A percentile compares a stretch with the other conserved stretches of the same genome.
Conservation (phyloP, 2,113 vertebrate species). For the Leucosticte australis region DNA sequence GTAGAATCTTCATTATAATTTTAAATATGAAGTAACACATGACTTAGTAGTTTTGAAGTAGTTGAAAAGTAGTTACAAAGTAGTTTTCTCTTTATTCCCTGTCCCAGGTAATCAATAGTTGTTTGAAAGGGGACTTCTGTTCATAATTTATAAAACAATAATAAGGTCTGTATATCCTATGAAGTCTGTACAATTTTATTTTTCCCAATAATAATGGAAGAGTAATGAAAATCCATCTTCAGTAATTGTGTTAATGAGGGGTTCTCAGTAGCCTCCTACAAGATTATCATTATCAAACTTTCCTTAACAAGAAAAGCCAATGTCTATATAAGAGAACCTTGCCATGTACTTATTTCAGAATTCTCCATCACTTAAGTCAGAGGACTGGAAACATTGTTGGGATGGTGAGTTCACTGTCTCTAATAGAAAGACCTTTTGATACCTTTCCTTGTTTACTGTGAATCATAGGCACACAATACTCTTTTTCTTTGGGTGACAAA, state of each 20-base stretch:
- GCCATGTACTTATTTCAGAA: background rate
- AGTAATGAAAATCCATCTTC: background rate
- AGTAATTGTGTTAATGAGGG: background rate
- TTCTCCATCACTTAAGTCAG: background rate
- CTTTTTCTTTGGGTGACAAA: background rate
- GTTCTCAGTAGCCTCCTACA: background rate
- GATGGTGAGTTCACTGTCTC: background rate
- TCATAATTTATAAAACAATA: background rate
- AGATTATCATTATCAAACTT: background rate
- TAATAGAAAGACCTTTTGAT: background rate
- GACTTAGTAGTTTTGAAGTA: background rate
- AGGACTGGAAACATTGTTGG: background rate
- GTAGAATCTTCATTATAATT: background rate
- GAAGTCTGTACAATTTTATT: background rate
- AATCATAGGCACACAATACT: background rate
- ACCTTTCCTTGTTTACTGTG: background rate
- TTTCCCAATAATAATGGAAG: background rate
- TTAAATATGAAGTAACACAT: background rate
- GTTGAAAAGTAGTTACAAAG: background rate
- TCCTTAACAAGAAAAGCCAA: background rate
- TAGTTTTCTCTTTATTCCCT: background rate
- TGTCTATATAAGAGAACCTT: background rate
- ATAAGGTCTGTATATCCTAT: background rate
- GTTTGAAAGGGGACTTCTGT: background rate
- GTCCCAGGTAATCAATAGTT: background rate